These are phyloP conservation scores for Salvelinus alpinus DNA, from an alignment of 2,113 vertebrate genomes.

Conservation along the genomic window DNA sequence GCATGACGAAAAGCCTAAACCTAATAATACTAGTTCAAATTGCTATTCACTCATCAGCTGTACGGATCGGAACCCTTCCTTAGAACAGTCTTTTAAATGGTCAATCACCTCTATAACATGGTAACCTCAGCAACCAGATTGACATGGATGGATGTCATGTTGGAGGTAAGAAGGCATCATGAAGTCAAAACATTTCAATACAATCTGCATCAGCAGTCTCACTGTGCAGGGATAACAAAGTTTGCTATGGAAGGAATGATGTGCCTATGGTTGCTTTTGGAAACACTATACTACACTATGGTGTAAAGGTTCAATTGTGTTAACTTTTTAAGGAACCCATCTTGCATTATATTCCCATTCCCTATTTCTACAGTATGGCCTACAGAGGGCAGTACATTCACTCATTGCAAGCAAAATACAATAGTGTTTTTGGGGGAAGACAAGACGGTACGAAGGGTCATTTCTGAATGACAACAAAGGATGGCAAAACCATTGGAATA, in stretches of 20 bases:
- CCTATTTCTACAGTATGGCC: constrained; percentile 24
- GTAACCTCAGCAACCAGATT: not conserved
- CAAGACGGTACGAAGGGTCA: not conserved
- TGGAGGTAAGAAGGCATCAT: not conserved
- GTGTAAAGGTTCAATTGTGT: not conserved
- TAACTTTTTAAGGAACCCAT: not conserved
- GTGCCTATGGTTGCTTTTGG: not conserved
- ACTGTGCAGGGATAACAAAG: not conserved
- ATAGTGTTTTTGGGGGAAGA: constrained; percentile 51
- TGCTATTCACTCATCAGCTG: no score
- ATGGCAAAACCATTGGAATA: constrained; percentile 44
- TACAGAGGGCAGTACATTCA: constrained; percentile 56
- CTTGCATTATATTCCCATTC: not conserved
- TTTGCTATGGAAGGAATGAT: not conserved
- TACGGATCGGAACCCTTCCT: no score
- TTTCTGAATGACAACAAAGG: constrained; percentile 28
- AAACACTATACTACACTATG: not conserved
- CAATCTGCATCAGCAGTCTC: not conserved
- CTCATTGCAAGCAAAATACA: constrained; percentile 28
- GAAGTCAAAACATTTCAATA: not conserved
- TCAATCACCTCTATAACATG: no score
- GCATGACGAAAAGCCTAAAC: no score
- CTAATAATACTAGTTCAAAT: no score
- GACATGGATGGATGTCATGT: not conserved
- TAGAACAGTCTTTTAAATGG: no score